Conservation (phyloP, 2,113 vertebrate genomes). For the Azemiops feae region DNA sequence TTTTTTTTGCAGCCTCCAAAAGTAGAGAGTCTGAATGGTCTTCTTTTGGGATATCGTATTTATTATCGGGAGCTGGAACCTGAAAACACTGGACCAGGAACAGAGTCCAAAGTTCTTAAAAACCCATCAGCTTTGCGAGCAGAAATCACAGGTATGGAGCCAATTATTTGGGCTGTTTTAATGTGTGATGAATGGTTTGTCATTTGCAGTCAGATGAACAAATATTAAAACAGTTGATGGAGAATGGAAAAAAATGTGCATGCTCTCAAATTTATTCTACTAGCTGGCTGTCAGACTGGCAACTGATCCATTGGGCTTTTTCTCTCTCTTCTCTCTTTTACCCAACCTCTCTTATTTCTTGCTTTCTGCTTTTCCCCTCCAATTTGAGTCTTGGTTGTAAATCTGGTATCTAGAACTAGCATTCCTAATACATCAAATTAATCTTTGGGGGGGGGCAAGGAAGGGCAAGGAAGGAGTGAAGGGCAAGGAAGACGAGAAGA, state of each 20-base stretch:
- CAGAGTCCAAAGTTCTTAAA: slow-evolving; percentile 68
- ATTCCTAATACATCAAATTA: slow-evolving; percentile 9
- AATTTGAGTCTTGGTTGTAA: background rate
- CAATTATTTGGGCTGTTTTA: background rate
- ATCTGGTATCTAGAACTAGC: slow-evolving; percentile 33
- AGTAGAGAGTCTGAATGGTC: slow-evolving; percentile 82
- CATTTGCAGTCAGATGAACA: slow-evolving; percentile 2
- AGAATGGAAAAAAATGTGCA: background rate
- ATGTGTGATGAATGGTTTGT: background rate
- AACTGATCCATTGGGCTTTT: background rate
- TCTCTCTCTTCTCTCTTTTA: background rate
- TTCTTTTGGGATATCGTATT: slow-evolving; percentile 87
- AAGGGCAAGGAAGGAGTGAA: slow-evolving; percentile 10
- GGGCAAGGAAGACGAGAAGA: background rate
- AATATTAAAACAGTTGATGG: slow-evolving; percentile 24
- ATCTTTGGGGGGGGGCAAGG: slow-evolving; percentile 27
- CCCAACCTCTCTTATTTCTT: background rate
- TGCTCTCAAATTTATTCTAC: background rate
- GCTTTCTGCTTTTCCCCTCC: slow-evolving; percentile 1
- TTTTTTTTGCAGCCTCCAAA: slow-evolving; percentile 77
- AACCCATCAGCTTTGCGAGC: slow-evolving; percentile 71
- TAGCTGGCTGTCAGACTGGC: background rate
- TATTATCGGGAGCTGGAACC: slow-evolving; percentile 89
- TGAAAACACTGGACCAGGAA: slow-evolving; percentile 60
- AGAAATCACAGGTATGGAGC: slow-evolving; percentile 75